phyloP scores from a whole-genome alignment of 2,888 invertebrate genomes.

The Hofmannophila pseudospretella region DNA sequence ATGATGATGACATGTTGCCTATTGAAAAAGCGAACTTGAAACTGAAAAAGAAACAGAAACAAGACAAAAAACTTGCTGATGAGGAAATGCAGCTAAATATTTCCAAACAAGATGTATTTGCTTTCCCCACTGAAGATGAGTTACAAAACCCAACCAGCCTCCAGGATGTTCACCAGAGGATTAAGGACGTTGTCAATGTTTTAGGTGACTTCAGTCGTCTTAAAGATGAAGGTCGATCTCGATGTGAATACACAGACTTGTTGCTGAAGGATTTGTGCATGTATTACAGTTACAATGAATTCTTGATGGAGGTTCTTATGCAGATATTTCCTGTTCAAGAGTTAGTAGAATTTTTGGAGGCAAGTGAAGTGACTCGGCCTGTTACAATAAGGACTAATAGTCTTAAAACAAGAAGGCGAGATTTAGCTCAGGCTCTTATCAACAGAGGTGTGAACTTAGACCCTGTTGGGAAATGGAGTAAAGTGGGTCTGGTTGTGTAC shows the following conservation, averaged over 20 bases:
- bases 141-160: constrained; percentile 84
- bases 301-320: constrained; percentile 94
- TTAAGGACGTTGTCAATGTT: constrained; percentile 89
- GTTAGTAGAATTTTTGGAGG: constrained; percentile 95
- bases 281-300: constrained; percentile 98
- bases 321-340: constrained; percentile 92
- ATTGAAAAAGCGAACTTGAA: constrained; percentile 91
- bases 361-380: constrained; percentile 96
- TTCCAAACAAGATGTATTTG: constrained; percentile 85
- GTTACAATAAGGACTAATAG: constrained; percentile 97
- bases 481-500: constrained; percentile 97
- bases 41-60: constrained; percentile 84
- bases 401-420: constrained; percentile 93
- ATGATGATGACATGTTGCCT: constrained; percentile 84
- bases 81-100: constrained; percentile 91
- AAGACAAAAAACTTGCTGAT: constrained; percentile 84
- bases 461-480: constrained; percentile 99
- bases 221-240: constrained; percentile 82
- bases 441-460: constrained; percentile 98
- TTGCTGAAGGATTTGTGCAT: constrained; percentile 91
- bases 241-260: constrained; percentile 89
- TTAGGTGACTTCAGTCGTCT: constrained; percentile 87
- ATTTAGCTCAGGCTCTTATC: constrained; percentile 95
- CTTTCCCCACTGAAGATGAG: constrained; percentile 87
- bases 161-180: constrained; percentile 91